phyloP scores from a whole-genome alignment of 2,113 vertebrate species.

The Oxyura jamaicensis region DNA sequence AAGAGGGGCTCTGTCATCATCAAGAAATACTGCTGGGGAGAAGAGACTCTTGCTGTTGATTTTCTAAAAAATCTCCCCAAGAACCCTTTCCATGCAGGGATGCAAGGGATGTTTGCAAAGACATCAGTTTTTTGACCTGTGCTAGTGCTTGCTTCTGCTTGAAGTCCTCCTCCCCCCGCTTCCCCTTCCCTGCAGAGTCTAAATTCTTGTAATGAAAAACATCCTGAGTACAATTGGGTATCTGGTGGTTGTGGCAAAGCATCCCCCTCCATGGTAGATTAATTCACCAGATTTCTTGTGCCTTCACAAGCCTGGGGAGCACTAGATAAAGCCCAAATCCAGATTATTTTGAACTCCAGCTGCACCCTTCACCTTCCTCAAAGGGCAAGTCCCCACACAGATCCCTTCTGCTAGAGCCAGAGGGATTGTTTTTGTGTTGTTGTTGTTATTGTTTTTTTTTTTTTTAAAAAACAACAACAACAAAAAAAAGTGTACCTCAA shows the following conservation, averaged over 20 bases:
- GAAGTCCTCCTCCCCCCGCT: not conserved
- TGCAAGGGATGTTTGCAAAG: not conserved
- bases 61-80: not conserved
- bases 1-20: constrained; percentile 60
- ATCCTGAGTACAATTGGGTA: constrained; percentile 25
- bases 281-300: not conserved
- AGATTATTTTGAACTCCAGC: not conserved
- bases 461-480: no score
- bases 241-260: constrained; percentile 11
- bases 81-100: not conserved
- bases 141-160: fast-evolving
- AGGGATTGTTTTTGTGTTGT: not conserved
- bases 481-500: not conserved
- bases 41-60: not conserved
- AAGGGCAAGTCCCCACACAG: not conserved
- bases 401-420: not conserved
- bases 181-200: not conserved
- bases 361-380: not conserved
- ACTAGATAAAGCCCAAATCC: not conserved
- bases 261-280: not conserved
- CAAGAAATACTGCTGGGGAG: constrained; percentile 52
- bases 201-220: constrained; percentile 35
- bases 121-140: not conserved
- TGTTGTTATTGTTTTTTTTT: no score
- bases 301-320: not conserved